Evolutionary conservation across 30 jellyfish, hydroid and myxozoan genomes (phyloP).

Genomic region (Aurelia aurita complex sp. Pacific): DNA sequence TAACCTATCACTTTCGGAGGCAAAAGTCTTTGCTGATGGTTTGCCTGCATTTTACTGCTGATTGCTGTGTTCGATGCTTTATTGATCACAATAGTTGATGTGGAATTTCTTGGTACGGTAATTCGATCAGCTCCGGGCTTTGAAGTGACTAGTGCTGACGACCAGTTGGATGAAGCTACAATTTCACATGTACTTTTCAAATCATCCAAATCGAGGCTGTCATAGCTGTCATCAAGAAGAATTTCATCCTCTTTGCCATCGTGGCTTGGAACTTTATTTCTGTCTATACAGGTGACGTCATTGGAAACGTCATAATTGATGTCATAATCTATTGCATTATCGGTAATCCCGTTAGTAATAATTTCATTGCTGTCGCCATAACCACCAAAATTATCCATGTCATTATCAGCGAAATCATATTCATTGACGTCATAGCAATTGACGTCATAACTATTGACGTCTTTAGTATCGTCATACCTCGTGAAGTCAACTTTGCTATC

Average conservation of each 20-base stretch:
- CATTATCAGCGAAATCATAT: background rate
- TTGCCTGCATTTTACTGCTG: too few relatives aligned
- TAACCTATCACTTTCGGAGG: too few relatives aligned
- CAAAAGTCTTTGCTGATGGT: too few relatives aligned
- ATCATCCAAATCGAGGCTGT: background rate
- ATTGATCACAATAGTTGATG: too few relatives aligned
- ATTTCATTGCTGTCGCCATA: background rate
- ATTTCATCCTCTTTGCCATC: slow-evolving; percentile 20
- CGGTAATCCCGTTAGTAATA: background rate
- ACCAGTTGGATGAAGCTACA: too few relatives aligned
- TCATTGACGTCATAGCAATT: background rate
- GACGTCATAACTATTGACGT: background rate
- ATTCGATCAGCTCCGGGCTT: too few relatives aligned
- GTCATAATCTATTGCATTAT: background rate
- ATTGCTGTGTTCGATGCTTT: too few relatives aligned
- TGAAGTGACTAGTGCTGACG: too few relatives aligned
- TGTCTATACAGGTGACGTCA: background rate
- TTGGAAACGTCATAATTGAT: background rate
- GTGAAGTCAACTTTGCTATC: background rate
- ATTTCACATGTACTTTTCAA: background rate
- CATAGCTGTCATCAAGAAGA: slow-evolving; percentile 16
- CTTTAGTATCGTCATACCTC: background rate
- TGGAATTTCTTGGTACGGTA: too few relatives aligned
- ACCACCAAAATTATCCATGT: background rate
- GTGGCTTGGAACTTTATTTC: background rate